Conservation (phyloP, 2,888 invertebrate genomes). For the Neuroscelio doddi region DNA sequence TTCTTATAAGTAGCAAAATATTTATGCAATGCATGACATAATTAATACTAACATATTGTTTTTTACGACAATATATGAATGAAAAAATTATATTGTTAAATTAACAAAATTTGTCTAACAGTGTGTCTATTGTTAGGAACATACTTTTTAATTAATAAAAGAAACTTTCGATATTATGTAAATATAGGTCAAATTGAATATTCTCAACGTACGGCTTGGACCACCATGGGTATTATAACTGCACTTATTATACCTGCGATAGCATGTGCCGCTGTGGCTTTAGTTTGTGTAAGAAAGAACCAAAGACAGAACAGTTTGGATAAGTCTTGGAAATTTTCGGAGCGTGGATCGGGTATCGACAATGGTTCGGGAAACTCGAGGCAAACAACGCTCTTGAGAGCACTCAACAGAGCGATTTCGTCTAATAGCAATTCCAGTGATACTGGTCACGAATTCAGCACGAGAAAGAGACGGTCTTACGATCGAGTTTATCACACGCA, state of each 20-base stretch:
- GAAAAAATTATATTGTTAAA: too few species aligned
- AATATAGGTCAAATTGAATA: constrained; percentile 73
- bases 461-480: constrained; percentile 80
- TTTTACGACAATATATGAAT: too few species aligned
- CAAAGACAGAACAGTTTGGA: constrained; percentile 51
- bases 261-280: constrained; percentile 53
- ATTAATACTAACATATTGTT: too few species aligned
- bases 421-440: constrained; percentile 30
- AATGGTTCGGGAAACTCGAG: constrained; percentile 52
- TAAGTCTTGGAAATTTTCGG: constrained; percentile 65
- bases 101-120: too few species aligned
- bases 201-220: constrained; percentile 82
- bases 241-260: constrained; percentile 79
- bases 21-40: too few species aligned
- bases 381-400: constrained; percentile 35
- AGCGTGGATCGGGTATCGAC: constrained; percentile 55
- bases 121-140: too few species aligned
- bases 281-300: constrained; percentile 53
- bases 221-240: constrained; percentile 82
- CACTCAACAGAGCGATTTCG: constrained; percentile 26
- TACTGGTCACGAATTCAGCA: constrained; percentile 43
- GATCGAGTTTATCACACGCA: constrained; percentile 88
- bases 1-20: too few species aligned
- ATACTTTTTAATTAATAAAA: too few species aligned
- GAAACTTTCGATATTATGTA: constrained; percentile 7